Conservation (phyloP, 2,797 vertebrate species). For the Anguilla pacifica region DNA sequence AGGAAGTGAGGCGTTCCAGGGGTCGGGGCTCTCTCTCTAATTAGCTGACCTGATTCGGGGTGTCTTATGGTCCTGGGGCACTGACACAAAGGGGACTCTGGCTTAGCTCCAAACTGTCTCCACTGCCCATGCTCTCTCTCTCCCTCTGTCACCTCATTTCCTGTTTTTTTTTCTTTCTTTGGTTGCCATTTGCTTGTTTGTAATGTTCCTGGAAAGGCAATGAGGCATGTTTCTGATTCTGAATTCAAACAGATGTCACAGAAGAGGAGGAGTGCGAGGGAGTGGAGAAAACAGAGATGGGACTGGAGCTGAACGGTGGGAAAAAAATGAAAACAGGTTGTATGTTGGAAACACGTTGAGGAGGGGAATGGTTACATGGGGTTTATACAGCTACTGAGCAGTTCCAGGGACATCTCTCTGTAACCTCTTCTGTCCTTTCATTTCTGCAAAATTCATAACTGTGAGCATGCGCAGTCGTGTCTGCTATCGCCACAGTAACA, state of each 20-base stretch:
- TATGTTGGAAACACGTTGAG: background rate
- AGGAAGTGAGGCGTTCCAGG: background rate
- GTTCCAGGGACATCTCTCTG: background rate
- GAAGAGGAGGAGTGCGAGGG: background rate
- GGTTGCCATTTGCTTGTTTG: background rate
- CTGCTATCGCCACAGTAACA: background rate
- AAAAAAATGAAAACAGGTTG: background rate
- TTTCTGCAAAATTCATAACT: background rate
- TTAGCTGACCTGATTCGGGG: background rate
- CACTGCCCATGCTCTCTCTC: background rate
- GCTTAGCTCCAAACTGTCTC: background rate
- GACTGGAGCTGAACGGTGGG: background rate
- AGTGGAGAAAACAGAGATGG: background rate
- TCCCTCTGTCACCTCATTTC: background rate
- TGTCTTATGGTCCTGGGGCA: background rate
- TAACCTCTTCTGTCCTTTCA: background rate
- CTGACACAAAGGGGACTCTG: background rate
- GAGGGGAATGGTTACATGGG: background rate
- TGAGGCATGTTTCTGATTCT: background rate
- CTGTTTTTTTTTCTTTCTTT: background rate
- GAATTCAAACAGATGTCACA: background rate
- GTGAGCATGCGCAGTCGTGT: background rate
- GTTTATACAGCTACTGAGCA: background rate
- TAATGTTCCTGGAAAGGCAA: background rate
- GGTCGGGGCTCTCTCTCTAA: background rate